Conservation (phyloP, 2,113 vertebrate genomes). For the Deroptyus accipitrinus region DNA sequence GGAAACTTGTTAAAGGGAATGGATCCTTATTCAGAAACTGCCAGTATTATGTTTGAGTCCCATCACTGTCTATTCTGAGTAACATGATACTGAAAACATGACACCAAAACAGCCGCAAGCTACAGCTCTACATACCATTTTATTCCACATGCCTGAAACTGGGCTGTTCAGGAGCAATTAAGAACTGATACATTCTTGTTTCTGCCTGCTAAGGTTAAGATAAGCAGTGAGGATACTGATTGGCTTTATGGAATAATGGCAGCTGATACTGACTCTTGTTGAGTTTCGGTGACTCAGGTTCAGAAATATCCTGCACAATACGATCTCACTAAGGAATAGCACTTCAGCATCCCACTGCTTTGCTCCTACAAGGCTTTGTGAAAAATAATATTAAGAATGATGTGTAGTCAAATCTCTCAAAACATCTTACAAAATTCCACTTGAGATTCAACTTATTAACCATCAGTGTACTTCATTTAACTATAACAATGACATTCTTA, state of each 20-base stretch:
- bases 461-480: not conserved
- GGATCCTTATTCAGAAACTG: not conserved
- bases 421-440: not conserved
- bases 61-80: not conserved
- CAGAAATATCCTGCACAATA: not conserved
- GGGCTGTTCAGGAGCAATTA: not conserved
- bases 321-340: not conserved
- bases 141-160: not conserved
- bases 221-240: not conserved
- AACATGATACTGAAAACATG: not conserved
- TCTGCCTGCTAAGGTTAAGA: not conserved
- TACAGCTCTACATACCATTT: not conserved
- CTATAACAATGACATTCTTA: not conserved
- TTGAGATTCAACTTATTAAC: not conserved
- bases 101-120: not conserved
- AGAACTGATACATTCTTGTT: not conserved
- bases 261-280: not conserved
- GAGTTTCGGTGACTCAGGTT: not conserved
- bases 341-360: not conserved
- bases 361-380: not conserved
- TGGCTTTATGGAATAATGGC: not conserved
- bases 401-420: not conserved
- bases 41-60: not conserved
- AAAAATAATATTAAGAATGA: not conserved
- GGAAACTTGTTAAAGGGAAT: not conserved